Percentiles rank a stretch among this genome's conserved stretches.
Evolutionary conservation across 1,140 invertebrate genomes (phyloP).

Genomic region (Stegodyphus dumicola): DNA sequence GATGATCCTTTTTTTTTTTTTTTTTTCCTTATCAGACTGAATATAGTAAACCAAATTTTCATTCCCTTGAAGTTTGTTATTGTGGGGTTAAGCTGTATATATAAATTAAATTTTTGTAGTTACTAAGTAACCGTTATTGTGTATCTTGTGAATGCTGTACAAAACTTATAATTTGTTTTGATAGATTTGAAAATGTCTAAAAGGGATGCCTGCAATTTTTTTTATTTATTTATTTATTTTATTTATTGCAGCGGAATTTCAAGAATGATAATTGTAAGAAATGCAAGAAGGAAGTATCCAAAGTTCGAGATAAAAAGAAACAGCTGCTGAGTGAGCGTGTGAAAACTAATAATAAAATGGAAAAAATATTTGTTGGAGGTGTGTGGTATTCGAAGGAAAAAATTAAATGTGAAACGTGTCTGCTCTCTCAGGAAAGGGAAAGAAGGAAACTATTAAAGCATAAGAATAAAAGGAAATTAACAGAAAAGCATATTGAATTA

Average conservation of each 20-base stretch:
- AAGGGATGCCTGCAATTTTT: too few relatives aligned
- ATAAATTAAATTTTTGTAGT: too few relatives aligned
- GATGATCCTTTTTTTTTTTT: too few relatives aligned
- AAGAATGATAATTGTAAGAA: slow-evolving; percentile 56
- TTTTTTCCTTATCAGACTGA: too few relatives aligned
- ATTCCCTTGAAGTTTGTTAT: too few relatives aligned
- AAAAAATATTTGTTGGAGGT: slow-evolving; percentile 42
- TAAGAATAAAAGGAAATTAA: slow-evolving; percentile 50
- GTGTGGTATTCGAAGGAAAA: slow-evolving; percentile 54
- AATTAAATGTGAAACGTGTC: slow-evolving; percentile 53
- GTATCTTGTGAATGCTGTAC: too few relatives aligned
- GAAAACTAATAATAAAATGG: slow-evolving; percentile 46
- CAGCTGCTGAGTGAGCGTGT: slow-evolving; percentile 9
- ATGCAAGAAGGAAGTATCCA: slow-evolving; percentile 48
- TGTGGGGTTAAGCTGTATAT: too few relatives aligned
- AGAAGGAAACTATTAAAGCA: slow-evolving; percentile 44
- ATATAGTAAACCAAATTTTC: too few relatives aligned
- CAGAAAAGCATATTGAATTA: slow-evolving; percentile 35
- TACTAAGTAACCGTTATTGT: too few relatives aligned
- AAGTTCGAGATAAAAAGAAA: slow-evolving; percentile 47
- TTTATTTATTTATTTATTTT: too few relatives aligned
- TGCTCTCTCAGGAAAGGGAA: slow-evolving; percentile 48
- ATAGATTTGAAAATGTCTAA: too few relatives aligned
- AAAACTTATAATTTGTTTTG: too few relatives aligned
- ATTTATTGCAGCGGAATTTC: slow-evolving; percentile 20